These are phyloP conservation scores for Ictalurus punctatus DNA, from an alignment of 2,113 vertebrate genomes.

Conservation along the genomic window DNA sequence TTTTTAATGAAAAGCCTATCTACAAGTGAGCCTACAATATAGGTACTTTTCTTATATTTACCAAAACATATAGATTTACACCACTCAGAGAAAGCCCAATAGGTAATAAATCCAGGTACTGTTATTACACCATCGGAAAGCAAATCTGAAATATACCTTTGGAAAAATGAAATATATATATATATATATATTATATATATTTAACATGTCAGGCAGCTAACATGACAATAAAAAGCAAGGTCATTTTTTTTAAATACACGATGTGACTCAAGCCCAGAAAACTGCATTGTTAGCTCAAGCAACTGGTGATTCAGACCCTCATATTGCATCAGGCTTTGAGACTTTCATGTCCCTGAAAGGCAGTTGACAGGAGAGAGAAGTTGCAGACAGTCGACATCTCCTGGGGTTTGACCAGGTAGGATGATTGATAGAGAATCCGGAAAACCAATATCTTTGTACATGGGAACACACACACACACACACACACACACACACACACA, in stretches of 20 bases:
- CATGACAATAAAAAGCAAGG: constrained; percentile 6
- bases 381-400: constrained; percentile 36
- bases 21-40: not conserved
- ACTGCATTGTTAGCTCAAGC: constrained; percentile 37
- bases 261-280: not conserved
- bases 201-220: not conserved
- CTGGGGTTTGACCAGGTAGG: constrained; percentile 37
- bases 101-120: constrained; percentile 18
- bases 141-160: constrained; percentile 4
- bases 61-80: not conserved
- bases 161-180: not conserved
- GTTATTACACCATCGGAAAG: not conserved
- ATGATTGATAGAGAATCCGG: constrained; percentile 40
- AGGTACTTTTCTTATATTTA: not conserved
- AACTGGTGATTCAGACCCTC: constrained; percentile 40
- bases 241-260: not conserved
- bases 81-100: not conserved
- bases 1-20: not conserved
- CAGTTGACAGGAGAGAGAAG: constrained; percentile 36
- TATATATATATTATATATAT: not conserved
- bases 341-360: constrained; percentile 31
- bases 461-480: too few species aligned
- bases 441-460: constrained; percentile 27
- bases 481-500: too few species aligned
- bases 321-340: constrained; percentile 35